These are phyloP conservation scores for Gila orcuttii DNA, from an alignment of 2,113 vertebrate genomes.

Conservation along the genomic window DNA sequence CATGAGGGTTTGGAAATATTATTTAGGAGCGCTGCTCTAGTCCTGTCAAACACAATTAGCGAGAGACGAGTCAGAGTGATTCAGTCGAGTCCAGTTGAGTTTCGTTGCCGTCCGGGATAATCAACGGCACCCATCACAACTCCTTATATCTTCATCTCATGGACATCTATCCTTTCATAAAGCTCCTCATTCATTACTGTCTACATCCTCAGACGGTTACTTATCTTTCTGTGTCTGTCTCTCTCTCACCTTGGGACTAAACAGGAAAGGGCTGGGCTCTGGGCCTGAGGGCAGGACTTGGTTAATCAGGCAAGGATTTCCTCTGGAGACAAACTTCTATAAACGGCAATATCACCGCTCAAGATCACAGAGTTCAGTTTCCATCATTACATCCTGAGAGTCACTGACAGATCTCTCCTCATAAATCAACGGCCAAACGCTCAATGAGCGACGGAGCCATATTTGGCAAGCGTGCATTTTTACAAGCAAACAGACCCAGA, in stretches of 20 bases:
- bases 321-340: constrained; percentile 54
- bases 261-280: constrained; percentile 52
- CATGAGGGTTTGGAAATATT: constrained; percentile 52
- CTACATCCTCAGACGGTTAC: neutral
- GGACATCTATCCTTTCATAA: constrained; percentile 11
- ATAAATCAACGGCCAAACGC: constrained; percentile 38
- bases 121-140: neutral
- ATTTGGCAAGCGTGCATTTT: constrained; percentile 13
- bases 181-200: constrained; percentile 30
- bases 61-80: constrained; percentile 37
- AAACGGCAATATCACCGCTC: constrained; percentile 53
- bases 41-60: constrained; percentile 45
- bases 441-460: neutral
- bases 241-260: constrained; percentile 51
- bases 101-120: constrained; percentile 3
- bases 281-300: constrained; percentile 41
- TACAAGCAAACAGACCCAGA: neutral
- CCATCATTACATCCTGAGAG: constrained; percentile 47
- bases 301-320: constrained; percentile 62
- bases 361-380: constrained; percentile 41
- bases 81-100: constrained; percentile 6
- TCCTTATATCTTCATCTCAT: neutral
- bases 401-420: constrained; percentile 37
- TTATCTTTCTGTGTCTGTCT: constrained; percentile 7
- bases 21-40: constrained; percentile 22